Conservation (phyloP, 2,113 vertebrate species). For the Tetrao urogallus region DNA sequence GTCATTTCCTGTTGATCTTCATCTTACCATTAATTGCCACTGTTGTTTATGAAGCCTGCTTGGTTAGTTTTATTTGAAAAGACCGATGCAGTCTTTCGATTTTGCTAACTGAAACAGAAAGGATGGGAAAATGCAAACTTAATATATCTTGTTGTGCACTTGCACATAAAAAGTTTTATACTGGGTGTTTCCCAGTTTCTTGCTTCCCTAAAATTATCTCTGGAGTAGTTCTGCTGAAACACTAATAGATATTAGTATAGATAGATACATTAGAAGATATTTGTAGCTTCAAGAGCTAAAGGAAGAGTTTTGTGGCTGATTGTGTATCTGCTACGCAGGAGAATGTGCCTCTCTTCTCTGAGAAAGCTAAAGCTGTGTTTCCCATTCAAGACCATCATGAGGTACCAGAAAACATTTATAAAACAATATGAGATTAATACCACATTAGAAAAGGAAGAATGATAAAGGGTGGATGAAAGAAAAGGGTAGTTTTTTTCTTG, state of each 20-base stretch:
- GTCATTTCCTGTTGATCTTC: neutral
- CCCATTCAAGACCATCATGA: neutral
- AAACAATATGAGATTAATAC: neutral
- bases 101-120: conserved; percentile 43
- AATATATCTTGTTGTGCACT: conserved; percentile 8
- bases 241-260: neutral
- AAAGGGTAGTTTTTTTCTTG: neutral
- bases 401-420: neutral
- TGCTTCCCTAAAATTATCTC: conserved; percentile 22
- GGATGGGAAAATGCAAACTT: conserved; percentile 43
- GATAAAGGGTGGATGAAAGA: neutral
- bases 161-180: conserved; percentile 35
- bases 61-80: neutral
- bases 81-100: neutral
- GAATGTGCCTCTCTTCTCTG: neutral
- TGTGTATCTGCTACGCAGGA: neutral
- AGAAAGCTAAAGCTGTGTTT: conserved; percentile 2
- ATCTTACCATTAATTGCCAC: neutral
- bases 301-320: neutral
- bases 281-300: conserved; percentile 51
- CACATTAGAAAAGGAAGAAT: neutral
- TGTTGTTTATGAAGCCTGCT: neutral
- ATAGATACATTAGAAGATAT: conserved; percentile 34
- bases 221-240: conserved; percentile 43
- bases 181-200: conserved; percentile 44